A percentile compares a stretch with the other conserved stretches of the same genome.
These are phyloP conservation scores for Sylvia atricapilla DNA, from an alignment of 2,113 vertebrate genomes.

Conservation along the genomic window DNA sequence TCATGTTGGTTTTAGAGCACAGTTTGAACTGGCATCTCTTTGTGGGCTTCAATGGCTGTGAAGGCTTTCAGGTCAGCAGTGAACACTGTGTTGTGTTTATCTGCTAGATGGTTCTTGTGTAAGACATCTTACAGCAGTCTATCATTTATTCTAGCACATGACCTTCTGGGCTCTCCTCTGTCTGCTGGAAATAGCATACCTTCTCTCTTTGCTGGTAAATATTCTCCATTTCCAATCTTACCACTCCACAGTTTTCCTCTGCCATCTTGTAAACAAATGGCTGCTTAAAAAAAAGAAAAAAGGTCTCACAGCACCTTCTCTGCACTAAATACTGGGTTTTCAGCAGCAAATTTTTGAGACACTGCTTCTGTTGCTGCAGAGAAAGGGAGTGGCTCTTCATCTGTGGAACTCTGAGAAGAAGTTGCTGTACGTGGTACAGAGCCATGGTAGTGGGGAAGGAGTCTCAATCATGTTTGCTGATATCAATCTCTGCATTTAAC, in stretches of 20 bases:
- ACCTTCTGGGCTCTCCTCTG: background rate
- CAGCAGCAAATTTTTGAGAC: background rate
- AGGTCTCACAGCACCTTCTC: background rate
- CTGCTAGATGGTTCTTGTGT: background rate
- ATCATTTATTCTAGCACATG: background rate
- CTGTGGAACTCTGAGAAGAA: background rate
- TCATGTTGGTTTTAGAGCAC: background rate
- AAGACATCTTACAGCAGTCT: background rate
- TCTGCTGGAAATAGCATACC: background rate
- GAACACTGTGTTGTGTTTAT: background rate
- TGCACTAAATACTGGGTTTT: background rate
- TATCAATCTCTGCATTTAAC: background rate
- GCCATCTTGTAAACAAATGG: background rate
- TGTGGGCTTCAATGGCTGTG: accelerated
- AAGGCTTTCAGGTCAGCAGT: background rate
- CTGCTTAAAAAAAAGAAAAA: background rate
- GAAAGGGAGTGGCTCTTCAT: background rate
- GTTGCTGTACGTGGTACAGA: background rate
- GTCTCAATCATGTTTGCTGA: background rate
- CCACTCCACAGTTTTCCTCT: background rate
- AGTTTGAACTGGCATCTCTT: background rate
- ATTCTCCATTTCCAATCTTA: background rate
- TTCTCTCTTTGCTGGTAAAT: background rate
- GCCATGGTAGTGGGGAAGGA: background rate
- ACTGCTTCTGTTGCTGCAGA: background rate